Conservation (phyloP, 2,113 vertebrate genomes). For the Elanus axillaris region DNA sequence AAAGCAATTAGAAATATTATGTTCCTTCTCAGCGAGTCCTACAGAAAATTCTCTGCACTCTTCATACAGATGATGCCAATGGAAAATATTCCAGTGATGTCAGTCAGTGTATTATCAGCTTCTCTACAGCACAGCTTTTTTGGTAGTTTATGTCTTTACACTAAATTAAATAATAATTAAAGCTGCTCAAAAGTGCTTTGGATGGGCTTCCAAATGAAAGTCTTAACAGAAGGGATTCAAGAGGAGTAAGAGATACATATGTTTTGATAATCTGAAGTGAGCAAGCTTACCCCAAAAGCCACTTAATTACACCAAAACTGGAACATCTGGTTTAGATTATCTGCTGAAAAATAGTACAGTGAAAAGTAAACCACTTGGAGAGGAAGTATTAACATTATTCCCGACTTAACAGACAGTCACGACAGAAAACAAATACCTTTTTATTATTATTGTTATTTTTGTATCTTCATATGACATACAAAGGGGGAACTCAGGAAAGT, state of each 20-base stretch:
- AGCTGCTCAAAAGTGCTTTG: conserved; percentile 21
- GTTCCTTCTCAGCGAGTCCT: background rate
- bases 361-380: background rate
- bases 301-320: conserved; percentile 40
- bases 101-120: background rate
- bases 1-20: background rate
- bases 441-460: background rate
- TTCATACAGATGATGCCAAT: background rate
- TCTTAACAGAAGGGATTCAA: background rate
- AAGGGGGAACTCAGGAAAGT: background rate
- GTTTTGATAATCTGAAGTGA: conserved; percentile 52
- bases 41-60: background rate
- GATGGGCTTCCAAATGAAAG: conserved; percentile 17
- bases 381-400: conserved; percentile 24
- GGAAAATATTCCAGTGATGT: background rate
- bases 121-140: background rate
- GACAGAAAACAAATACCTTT: background rate
- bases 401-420: background rate
- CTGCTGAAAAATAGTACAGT: background rate
- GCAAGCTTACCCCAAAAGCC: conserved; percentile 27
- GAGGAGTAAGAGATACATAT: background rate
- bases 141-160: background rate
- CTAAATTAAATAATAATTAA: conserved; percentile 45
- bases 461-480: background rate
- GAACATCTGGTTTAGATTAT: conserved; percentile 50